These are phyloP conservation scores for Andricus curvator DNA, from an alignment of 2,888 invertebrate species.

Conservation along the genomic window DNA sequence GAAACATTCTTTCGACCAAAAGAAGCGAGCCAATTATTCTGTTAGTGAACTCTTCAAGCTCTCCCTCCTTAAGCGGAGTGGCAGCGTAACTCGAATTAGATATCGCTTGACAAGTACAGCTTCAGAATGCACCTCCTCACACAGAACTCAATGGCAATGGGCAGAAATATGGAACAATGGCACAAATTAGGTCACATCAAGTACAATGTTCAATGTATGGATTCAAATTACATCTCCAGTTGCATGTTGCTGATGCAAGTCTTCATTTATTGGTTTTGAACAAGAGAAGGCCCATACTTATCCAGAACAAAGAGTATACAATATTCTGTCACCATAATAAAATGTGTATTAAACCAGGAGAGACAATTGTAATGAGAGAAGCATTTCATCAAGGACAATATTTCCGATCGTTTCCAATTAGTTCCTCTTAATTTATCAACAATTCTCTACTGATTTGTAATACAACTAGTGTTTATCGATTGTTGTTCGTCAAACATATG, in stretches of 20 bases:
- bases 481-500: background rate
- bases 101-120: slow-evolving; percentile 12
- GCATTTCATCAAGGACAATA: background rate
- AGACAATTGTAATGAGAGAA: background rate
- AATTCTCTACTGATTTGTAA: background rate
- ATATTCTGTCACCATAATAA: background rate
- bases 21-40: slow-evolving; percentile 19
- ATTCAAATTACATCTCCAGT: slow-evolving; percentile 31
- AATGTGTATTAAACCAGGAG: background rate
- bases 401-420: background rate
- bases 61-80: slow-evolving; percentile 17
- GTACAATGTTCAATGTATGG: slow-evolving; percentile 30
- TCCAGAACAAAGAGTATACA: background rate
- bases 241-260: slow-evolving; percentile 28
- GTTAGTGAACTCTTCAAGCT: slow-evolving; percentile 10
- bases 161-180: slow-evolving; percentile 35
- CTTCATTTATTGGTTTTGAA: slow-evolving; percentile 18
- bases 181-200: slow-evolving; percentile 35
- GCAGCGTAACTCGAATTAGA: slow-evolving; percentile 23
- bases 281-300: background rate
- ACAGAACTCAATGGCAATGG: slow-evolving; percentile 13
- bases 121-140: slow-evolving; percentile 12
- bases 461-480: background rate
- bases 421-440: background rate
- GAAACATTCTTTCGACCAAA: background rate